Evolutionary conservation across 2,113 vertebrate genomes (phyloP).

Genomic region (Pomatostomus ruficeps): DNA sequence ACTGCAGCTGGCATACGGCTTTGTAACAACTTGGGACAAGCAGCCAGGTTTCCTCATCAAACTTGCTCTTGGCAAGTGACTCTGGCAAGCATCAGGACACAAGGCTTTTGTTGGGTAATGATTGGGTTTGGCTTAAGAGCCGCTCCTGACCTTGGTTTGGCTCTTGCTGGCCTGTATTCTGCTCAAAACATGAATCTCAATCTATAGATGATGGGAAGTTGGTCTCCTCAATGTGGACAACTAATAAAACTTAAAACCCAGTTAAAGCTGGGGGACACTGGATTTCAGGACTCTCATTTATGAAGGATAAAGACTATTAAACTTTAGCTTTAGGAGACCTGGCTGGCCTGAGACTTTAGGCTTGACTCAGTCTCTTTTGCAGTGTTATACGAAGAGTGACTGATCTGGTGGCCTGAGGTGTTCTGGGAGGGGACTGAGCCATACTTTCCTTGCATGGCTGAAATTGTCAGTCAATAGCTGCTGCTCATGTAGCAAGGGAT

Average conservation of each 20-base stretch:
- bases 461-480: background rate
- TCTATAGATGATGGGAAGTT: background rate
- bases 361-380: background rate
- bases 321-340: background rate
- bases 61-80: background rate
- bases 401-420: background rate
- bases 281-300: background rate
- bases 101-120: background rate
- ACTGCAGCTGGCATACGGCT: background rate
- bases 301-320: background rate
- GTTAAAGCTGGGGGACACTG: background rate
- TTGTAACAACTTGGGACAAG: background rate
- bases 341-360: background rate
- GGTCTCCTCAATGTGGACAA: background rate
- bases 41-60: slow-evolving; percentile 35
- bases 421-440: background rate
- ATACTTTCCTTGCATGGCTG: background rate
- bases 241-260: background rate
- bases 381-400: background rate
- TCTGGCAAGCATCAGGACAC: background rate
- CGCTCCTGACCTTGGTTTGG: background rate
- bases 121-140: slow-evolving; percentile 1
- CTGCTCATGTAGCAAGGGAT: background rate
- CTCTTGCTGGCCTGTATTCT: background rate
- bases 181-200: background rate